Base-by-base conservation (phyloP, 92 coral and sea anemone genomes). In the Isaurus tuberculatus region DNA sequence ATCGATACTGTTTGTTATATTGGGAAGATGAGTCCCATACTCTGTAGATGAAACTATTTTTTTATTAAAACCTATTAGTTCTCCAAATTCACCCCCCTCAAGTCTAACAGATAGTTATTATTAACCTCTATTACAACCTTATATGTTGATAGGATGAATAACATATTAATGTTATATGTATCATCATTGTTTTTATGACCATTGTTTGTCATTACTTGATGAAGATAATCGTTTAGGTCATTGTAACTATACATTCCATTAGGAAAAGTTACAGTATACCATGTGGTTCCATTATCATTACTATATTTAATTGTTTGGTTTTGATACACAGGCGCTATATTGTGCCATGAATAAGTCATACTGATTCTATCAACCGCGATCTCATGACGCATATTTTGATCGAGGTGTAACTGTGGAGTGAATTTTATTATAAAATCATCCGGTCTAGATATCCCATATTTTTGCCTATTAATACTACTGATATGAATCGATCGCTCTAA, bases 271-370 rank as follows among this genome's bases (percentile, higher is more conserved):
- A 86, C 57, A 33, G 79, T 51, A 15, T 28, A 19, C 85, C 85
- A 78, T 2, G 3, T 79, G 0, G 0, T 34, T 0, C 85, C 89
- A 22, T 43, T 31, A 37, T 86, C 42, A 26, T 1, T 10, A 14
- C 40, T 27, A 16, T 79, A 86, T 70, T 86, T 86, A 3, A 86
- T 78, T 0, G 19, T 16, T 0, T 67, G 49, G 40, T 86, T 86
- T 0, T 23, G 22, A 69, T 86, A 79, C 14, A 79, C 66, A 0
- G 73, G 73, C 0, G 66, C 8, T 0, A 86, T 63, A 29, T 86
- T 80, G 23, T 86, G 75, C 90, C 90, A 86, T 0, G 37, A 13
- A 29, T 80, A 80, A 0, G 90, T 86, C 90, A 86, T 80, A 0
- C 57, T 1, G 0, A 86, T 20, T 8, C 55, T 26, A 49, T 86